Evolutionary conservation across 1,140 invertebrate genomes (phyloP).

Genomic region (Philaenus spumarius): DNA sequence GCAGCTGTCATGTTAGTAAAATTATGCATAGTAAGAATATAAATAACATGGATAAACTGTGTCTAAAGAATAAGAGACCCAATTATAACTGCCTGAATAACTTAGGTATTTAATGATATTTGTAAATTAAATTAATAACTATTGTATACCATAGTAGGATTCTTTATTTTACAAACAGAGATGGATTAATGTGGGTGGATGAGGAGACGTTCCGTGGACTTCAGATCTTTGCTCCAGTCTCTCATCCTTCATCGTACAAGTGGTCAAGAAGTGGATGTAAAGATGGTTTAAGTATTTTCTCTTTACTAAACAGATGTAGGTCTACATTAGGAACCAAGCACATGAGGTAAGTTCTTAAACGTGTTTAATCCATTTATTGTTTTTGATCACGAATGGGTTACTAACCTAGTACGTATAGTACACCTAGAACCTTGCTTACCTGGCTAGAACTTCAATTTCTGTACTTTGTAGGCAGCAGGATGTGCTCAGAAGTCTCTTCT

Average conservation of each 20-base stretch:
- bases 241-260: conserved; percentile 72
- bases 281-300: conserved; percentile 66
- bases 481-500: too few relatives aligned
- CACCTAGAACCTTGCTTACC: too few relatives aligned
- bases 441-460: too few relatives aligned
- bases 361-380: too few relatives aligned
- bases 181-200: conserved; percentile 63
- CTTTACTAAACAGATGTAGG: conserved; percentile 61
- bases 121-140: background rate
- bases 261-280: conserved; percentile 47
- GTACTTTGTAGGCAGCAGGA: too few relatives aligned
- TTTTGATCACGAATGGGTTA: too few relatives aligned
- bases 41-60: background rate
- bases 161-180: conserved; percentile 42
- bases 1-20: too few relatives aligned
- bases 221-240: conserved; percentile 63
- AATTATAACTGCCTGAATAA: conserved; percentile 3
- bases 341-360: conserved; percentile 19
- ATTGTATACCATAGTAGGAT: conserved; percentile 19
- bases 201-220: conserved; percentile 62
- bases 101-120: background rate
- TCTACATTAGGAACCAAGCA: conserved; percentile 48
- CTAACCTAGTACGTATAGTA: too few relatives aligned
- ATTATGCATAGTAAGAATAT: too few relatives aligned
- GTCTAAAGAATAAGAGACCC: too few relatives aligned